These are phyloP conservation scores for Smutsia gigantea DNA, from an alignment of 2,797 vertebrate species.

Conservation along the genomic window DNA sequence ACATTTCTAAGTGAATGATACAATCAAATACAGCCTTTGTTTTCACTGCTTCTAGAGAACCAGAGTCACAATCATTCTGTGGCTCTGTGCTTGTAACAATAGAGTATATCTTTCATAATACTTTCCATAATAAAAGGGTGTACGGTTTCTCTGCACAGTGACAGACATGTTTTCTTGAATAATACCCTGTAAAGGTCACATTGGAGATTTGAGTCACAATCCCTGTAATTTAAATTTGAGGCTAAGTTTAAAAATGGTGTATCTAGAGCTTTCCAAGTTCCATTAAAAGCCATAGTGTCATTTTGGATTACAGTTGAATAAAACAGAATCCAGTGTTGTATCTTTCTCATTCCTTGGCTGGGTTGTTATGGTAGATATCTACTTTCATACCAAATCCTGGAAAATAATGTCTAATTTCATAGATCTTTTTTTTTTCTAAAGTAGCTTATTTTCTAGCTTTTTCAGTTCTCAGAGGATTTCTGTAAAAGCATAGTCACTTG, in stretches of 20 bases:
- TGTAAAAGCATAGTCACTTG: constrained; percentile 9
- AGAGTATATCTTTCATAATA: constrained; percentile 50
- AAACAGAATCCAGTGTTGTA: constrained; percentile 64
- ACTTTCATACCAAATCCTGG: constrained; percentile 77
- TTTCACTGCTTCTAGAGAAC: constrained; percentile 75
- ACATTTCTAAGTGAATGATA: constrained; percentile 56
- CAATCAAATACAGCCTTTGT: constrained; percentile 58
- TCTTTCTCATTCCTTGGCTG: constrained; percentile 73
- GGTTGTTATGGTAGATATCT: constrained; percentile 67
- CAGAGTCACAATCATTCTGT: constrained; percentile 4
- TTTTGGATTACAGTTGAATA: constrained; percentile 79
- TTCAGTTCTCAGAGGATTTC: constrained; percentile 48
- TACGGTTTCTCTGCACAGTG: constrained; percentile 63
- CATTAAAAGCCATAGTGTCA: constrained; percentile 80
- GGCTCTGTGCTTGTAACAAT: constrained; percentile 22
- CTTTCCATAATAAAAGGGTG: constrained; percentile 38
- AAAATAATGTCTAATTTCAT: constrained; percentile 76
- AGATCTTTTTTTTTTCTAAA: constrained; percentile 53
- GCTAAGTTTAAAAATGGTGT: constrained; percentile 81
- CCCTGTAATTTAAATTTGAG: constrained; percentile 79
- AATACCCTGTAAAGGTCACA: constrained; percentile 83
- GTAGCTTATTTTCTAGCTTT: constrained; percentile 66
- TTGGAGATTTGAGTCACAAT: constrained; percentile 83
- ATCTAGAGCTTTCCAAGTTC: constrained; percentile 80
- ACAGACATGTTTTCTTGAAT: constrained; percentile 80